Evolutionary conservation across 2,113 vertebrate species (phyloP).

Genomic region (Rousettus leschenaultii): DNA sequence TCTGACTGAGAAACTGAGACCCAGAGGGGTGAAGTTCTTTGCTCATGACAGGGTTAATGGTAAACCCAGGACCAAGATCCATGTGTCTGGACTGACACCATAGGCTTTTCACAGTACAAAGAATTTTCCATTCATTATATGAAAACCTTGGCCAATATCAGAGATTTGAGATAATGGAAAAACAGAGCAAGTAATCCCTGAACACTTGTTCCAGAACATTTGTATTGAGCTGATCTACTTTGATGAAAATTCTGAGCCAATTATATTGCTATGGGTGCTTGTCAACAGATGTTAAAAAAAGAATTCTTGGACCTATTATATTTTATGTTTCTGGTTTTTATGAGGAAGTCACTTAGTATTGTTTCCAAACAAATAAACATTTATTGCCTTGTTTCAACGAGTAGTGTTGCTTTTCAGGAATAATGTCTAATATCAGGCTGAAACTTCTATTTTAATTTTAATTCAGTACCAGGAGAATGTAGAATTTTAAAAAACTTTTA

Average conservation of each 20-base stretch:
- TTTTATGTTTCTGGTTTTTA: background rate
- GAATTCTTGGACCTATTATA: background rate
- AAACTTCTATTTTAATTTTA: constrained; percentile 25
- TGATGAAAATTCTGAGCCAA: constrained; percentile 13
- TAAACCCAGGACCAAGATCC: background rate
- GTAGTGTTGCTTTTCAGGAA: background rate
- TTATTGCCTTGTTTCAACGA: constrained; percentile 27
- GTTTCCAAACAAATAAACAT: constrained; percentile 19
- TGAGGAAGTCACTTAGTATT: background rate
- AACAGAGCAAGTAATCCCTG: background rate
- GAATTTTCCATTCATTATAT: background rate
- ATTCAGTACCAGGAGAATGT: background rate
- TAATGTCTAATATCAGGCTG: background rate
- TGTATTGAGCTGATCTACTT: constrained; percentile 22
- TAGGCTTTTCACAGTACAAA: background rate
- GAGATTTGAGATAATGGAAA: constrained; percentile 39
- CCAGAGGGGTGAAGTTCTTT: background rate
- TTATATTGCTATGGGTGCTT: background rate
- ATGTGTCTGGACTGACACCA: background rate
- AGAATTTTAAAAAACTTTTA: background rate
- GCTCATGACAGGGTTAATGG: background rate
- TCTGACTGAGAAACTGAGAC: background rate
- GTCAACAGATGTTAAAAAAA: constrained; percentile 39
- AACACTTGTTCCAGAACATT: background rate
- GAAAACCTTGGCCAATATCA: constrained; percentile 26